phyloP scores from a whole-genome alignment of 2,888 invertebrate species.

The Silvanus unidentatus region DNA sequence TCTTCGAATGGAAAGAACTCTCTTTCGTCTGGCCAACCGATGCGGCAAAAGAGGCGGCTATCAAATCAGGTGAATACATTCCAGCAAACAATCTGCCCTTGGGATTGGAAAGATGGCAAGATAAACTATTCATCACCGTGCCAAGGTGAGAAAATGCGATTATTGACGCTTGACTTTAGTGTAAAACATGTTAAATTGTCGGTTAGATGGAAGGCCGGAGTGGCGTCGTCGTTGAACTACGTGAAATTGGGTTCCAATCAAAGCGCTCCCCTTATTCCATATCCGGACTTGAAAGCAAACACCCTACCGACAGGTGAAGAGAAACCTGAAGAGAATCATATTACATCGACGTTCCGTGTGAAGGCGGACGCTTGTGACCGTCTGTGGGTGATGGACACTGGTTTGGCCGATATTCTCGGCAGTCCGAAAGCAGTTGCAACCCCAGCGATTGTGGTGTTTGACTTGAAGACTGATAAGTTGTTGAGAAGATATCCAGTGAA shows the following conservation, averaged over 20 bases:
- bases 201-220: conserved; percentile 58
- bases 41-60: conserved; percentile 54
- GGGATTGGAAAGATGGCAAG: conserved; percentile 64
- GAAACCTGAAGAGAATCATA: conserved; percentile 51
- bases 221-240: conserved; percentile 65
- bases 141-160: conserved; percentile 50
- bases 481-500: conserved; percentile 65
- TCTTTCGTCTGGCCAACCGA: conserved; percentile 62
- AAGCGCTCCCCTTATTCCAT: conserved; percentile 68
- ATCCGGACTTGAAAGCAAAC: conserved; percentile 74
- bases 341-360: conserved; percentile 69
- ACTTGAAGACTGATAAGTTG: conserved; percentile 68
- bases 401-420: conserved; percentile 69
- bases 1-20: conserved; percentile 66
- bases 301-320: conserved; percentile 59
- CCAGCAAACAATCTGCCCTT: conserved; percentile 63
- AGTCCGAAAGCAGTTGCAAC: conserved; percentile 56
- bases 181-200: not conserved
- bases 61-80: conserved; percentile 56
- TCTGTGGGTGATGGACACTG: conserved; percentile 78
- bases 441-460: conserved; percentile 64
- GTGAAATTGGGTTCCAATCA: conserved; percentile 54
- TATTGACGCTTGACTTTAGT: not conserved
- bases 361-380: conserved; percentile 71
- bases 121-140: conserved; percentile 64